A percentile compares a stretch with the other conserved stretches of the same genome.
These are phyloP conservation scores for Bambusicola thoracicus DNA, from an alignment of 2,113 vertebrate genomes.

Conservation along the genomic window DNA sequence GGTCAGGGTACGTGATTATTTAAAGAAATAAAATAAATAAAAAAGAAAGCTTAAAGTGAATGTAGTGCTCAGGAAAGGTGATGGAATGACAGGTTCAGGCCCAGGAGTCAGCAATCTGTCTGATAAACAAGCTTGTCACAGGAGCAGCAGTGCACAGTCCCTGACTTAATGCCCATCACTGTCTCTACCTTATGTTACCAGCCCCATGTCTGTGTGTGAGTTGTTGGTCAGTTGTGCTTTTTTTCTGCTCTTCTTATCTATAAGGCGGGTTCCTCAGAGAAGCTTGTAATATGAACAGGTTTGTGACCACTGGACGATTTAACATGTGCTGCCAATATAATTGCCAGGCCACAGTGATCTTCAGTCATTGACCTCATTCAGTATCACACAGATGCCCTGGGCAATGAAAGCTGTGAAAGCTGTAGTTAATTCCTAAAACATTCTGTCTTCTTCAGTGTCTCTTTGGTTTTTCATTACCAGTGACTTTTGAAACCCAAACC, in stretches of 20 bases:
- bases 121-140: constrained; percentile 10
- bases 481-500: not conserved
- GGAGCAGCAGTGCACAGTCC: not conserved
- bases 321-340: not conserved
- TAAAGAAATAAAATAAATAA: constrained; percentile 41
- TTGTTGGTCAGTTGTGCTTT: not conserved
- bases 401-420: not conserved
- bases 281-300: not conserved
- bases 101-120: not conserved
- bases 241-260: not conserved
- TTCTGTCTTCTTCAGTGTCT: not conserved
- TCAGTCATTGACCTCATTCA: not conserved
- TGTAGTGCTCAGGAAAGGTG: not conserved
- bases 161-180: not conserved
- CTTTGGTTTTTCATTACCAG: not conserved
- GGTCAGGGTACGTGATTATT: not conserved
- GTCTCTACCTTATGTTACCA: not conserved
- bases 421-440: not conserved
- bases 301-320: not conserved
- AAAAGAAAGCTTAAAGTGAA: not conserved
- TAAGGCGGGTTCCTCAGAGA: not conserved
- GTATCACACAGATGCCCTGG: not conserved
- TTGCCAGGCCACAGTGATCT: not conserved
- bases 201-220: not conserved
- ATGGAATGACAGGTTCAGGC: not conserved